phyloP scores from a whole-genome alignment of 2,113 vertebrate genomes.

The Chionomys nivalis region DNA sequence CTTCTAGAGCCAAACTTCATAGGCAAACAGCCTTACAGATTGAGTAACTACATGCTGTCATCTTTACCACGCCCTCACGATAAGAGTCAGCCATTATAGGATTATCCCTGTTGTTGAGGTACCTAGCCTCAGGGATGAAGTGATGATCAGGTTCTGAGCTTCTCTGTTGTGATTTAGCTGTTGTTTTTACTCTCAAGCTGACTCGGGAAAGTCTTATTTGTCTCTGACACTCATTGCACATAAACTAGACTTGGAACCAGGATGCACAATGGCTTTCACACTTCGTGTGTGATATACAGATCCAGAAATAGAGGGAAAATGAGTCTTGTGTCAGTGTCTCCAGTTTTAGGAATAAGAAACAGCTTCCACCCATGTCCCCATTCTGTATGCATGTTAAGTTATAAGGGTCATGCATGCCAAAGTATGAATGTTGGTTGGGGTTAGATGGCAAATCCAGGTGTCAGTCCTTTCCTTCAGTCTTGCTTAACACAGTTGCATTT shows the following conservation, averaged over 20 bases:
- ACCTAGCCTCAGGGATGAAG: not conserved
- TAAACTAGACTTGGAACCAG: not conserved
- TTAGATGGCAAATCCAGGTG: not conserved
- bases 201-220: not conserved
- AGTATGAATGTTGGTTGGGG: not conserved
- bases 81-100: not conserved
- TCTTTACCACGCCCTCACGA: not conserved
- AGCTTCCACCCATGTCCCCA: too few species aligned
- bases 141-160: not conserved
- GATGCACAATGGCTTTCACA: not conserved
- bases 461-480: not conserved
- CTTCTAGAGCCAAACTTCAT: too few species aligned
- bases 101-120: not conserved
- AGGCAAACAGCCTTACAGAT: not conserved
- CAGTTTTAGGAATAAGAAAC: not conserved
- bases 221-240: too few species aligned
- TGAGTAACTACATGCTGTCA: not conserved
- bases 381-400: not conserved
- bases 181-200: not conserved
- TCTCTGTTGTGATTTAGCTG: not conserved
- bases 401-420: not conserved
- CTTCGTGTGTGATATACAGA: not conserved
- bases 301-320: rapidly evolving
- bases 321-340: not conserved
- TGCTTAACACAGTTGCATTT: not conserved